Base-by-base conservation (phyloP, 2,888 invertebrate species). In the Silvanus unidentatus region DNA sequence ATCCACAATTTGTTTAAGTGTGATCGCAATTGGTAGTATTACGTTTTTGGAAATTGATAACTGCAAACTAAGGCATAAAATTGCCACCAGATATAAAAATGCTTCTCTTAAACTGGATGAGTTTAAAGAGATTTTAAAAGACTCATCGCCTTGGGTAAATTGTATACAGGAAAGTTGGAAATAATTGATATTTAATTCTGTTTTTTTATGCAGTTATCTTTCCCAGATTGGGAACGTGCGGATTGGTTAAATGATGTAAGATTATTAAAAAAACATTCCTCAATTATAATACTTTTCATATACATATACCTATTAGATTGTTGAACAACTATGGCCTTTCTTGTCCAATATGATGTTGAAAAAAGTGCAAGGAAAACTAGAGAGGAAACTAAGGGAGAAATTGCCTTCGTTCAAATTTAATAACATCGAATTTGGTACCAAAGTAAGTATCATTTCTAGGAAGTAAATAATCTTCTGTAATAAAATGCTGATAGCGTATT, bases 221-320 rank as follows among this genome's bases (percentile, higher is more conserved):
- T 64, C 50, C 65, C 65, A 13, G 65, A 65, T 49, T 54, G 62
- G 43, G 65, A 65, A 48, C 50, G 63, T 32, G 65, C 65, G 5
- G 65, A 65, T 48, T 65, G 65, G 65, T 44, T 65, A 28, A 65
- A 65, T 42, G 60, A 64, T 49, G 63, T 64, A 57, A 50, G 46
- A 22, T 36, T 6, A 13, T 44, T 44, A 9, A 43, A 30, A 14
- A 9, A 8, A 43, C 14, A 36, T 38, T 22, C n/a, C n/a, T 5
- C 13, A 34, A 11, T 40, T n/a, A n/a, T n/a, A 15, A 16, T 38
- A 15, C 30, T 41, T 15, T 39, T 22, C 6, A 43, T 15, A 15
- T 6, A 41, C 13, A 15, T 16, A 13, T 39, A 16, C 43, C n/a
- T 53, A 57, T 40, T 41, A 64, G 63, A 60, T 65, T 36, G 57